Conservation (phyloP, 1,140 invertebrate genomes). For the Heliothis virescens region DNA sequence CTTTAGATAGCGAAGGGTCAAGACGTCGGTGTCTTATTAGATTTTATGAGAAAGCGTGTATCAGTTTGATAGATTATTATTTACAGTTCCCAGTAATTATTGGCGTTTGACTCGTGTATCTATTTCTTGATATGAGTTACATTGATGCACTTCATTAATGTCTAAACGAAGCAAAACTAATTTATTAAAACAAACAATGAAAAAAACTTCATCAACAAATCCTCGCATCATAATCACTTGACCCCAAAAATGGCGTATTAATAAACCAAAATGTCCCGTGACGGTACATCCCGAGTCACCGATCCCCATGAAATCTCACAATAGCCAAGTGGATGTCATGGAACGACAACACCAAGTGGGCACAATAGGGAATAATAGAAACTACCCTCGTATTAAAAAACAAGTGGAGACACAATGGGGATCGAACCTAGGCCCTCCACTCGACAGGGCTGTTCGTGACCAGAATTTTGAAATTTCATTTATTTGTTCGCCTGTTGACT, state of each 20-base stretch:
- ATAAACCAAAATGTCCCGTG: constrained; percentile 66
- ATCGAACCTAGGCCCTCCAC: constrained; percentile 78
- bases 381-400: constrained; percentile 83
- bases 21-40: constrained; percentile 47
- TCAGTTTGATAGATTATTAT: constrained; percentile 39
- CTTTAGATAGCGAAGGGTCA: constrained; percentile 48
- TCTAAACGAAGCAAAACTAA: no score
- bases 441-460: constrained; percentile 78
- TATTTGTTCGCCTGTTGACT: constrained; percentile 53
- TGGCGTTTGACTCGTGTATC: constrained; percentile 1
- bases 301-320: constrained; percentile 61
- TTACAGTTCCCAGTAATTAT: constrained; percentile 5
- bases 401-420: constrained; percentile 80
- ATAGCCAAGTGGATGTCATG: constrained; percentile 73
- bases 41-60: constrained; percentile 44
- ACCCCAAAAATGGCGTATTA: constrained; percentile 61
- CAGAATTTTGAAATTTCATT: constrained; percentile 65
- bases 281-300: constrained; percentile 29
- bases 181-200: neutral
- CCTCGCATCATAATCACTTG: constrained; percentile 54
- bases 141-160: neutral
- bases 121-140: neutral
- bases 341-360: constrained; percentile 73
- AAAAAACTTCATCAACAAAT: neutral
- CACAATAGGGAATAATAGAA: constrained; percentile 80